Evolutionary conservation across 2,113 vertebrate species (phyloP).

Genomic region (Genyomyrus donnyi): DNA sequence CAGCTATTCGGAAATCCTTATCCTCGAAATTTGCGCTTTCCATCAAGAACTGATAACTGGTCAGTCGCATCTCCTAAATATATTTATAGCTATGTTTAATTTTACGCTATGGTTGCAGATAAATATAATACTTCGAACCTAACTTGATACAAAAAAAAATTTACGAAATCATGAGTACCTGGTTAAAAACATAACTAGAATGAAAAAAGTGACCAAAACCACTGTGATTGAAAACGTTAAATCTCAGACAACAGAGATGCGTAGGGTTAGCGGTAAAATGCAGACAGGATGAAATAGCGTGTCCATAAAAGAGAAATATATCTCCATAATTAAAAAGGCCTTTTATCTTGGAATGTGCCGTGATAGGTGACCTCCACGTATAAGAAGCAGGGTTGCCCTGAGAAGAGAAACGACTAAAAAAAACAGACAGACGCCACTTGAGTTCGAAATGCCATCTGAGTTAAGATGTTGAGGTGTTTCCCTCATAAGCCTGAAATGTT

Average conservation of each 20-base stretch:
- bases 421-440: neutral
- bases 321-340: neutral
- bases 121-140: neutral
- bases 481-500: neutral
- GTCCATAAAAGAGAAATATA: neutral
- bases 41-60: neutral
- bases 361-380: neutral
- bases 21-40: neutral
- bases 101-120: neutral
- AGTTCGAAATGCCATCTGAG: neutral
- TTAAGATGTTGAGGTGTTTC: neutral
- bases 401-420: neutral
- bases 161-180: neutral
- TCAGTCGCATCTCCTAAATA: neutral
- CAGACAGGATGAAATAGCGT: neutral
- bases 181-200: neutral
- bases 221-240: slow-evolving; percentile 13
- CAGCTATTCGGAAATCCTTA: neutral
- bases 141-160: neutral
- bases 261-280: slow-evolving; percentile 36
- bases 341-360: neutral
- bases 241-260: slow-evolving; percentile 42
- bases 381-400: neutral
- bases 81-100: neutral
- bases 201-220: neutral